phyloP scores from a whole-genome alignment of 2,888 invertebrate genomes.

The Heteropelma amictum region DNA sequence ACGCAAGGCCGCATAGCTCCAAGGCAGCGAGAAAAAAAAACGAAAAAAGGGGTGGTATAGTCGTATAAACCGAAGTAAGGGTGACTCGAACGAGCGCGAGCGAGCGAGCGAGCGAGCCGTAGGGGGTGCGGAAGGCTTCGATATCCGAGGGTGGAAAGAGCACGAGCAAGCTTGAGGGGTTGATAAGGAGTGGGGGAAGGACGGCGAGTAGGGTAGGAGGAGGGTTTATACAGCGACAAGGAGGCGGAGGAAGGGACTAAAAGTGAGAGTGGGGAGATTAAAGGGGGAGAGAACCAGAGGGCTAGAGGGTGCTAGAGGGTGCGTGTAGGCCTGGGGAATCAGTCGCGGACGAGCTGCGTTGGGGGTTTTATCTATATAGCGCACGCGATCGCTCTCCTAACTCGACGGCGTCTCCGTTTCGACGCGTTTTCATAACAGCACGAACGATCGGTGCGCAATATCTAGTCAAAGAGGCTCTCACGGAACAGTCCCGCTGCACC shows the following conservation, averaged over 20 bases:
- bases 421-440: conserved; percentile 50
- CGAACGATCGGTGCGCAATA: conserved; percentile 2
- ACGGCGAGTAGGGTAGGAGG: conserved; percentile 8
- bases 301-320: conserved; percentile 77
- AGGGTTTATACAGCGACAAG: conserved; percentile 60
- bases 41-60: conserved; percentile 49
- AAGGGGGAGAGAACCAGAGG: conserved; percentile 75
- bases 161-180: conserved; percentile 65
- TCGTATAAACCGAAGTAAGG: conserved; percentile 53
- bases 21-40: conserved; percentile 50
- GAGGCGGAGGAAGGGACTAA: conserved; percentile 34
- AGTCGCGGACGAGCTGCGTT: conserved; percentile 77
- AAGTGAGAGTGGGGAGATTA: conserved; percentile 63
- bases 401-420: conserved; percentile 53
- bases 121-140: conserved; percentile 71
- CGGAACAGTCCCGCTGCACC: background rate
- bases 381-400: conserved; percentile 33
- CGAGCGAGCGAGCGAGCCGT: conserved; percentile 60
- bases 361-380: conserved; percentile 76
- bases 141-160: conserved; percentile 71
- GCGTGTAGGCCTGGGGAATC: conserved; percentile 77
- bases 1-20: conserved; percentile 44
- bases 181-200: conserved; percentile 54
- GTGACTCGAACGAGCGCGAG: conserved; percentile 42
- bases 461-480: conserved; percentile 3